These are phyloP conservation scores for Sebastes trivittatus DNA, from an alignment of 2,797 vertebrate genomes.

Conservation along the genomic window DNA sequence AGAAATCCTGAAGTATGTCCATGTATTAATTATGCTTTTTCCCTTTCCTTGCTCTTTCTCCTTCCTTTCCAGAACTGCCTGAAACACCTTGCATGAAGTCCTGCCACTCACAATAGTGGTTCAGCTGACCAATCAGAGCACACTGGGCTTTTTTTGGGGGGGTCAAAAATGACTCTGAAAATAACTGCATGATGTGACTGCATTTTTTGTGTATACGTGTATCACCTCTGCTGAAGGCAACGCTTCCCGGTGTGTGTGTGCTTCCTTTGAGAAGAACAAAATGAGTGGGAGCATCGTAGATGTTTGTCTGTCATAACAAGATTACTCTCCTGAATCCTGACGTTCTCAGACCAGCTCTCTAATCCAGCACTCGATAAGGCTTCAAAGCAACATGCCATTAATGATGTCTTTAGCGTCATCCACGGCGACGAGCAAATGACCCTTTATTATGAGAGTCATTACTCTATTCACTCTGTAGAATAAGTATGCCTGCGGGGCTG, in stretches of 20 bases:
- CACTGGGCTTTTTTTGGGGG: too few relatives aligned
- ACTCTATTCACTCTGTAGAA: constrained; percentile 9
- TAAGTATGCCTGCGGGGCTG: constrained; percentile 30
- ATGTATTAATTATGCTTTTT: too few relatives aligned
- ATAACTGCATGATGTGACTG: too few relatives aligned
- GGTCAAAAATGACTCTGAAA: too few relatives aligned
- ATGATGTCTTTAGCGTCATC: constrained; percentile 39
- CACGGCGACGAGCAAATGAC: constrained; percentile 26
- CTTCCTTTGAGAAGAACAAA: constrained; percentile 13
- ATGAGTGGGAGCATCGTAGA: constrained; percentile 14
- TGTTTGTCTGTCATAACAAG: constrained; percentile 42
- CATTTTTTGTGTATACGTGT: not conserved
- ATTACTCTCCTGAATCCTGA: constrained; percentile 39
- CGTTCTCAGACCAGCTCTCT: constrained; percentile 21
- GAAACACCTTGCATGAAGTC: too few relatives aligned
- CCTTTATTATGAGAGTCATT: constrained; percentile 41
- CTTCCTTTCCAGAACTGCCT: too few relatives aligned
- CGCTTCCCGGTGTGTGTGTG: not conserved
- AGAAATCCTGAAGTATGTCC: too few relatives aligned
- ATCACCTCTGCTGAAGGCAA: not conserved
- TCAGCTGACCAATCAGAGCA: too few relatives aligned
- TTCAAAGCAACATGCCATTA: constrained; percentile 55
- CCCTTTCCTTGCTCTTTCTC: too few relatives aligned
- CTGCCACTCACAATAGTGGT: too few relatives aligned
- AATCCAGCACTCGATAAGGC: constrained; percentile 51